Evolutionary conservation across 2,888 invertebrate species (phyloP).

Genomic region (Drosophila lutescens): DNA sequence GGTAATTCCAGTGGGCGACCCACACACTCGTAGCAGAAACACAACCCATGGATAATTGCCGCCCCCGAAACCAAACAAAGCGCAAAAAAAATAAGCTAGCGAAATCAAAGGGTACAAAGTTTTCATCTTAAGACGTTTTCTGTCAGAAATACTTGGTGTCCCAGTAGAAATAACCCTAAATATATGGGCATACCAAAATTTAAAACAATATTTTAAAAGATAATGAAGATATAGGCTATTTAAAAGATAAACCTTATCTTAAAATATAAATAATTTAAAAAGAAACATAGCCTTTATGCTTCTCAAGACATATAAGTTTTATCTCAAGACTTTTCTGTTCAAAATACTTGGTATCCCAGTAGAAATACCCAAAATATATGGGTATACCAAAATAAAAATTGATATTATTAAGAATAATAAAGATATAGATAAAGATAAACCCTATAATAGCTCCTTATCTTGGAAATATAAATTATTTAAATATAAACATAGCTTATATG

Average conservation of each 20-base stretch:
- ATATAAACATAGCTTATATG: neutral
- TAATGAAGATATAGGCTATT: too few relatives aligned
- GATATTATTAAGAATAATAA: neutral
- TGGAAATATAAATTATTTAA: neutral
- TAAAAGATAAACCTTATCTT: neutral
- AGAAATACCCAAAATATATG: too few relatives aligned
- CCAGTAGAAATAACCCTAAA: too few relatives aligned
- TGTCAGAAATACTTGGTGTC: neutral
- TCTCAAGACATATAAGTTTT: too few relatives aligned
- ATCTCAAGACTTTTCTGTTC: too few relatives aligned
- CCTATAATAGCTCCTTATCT: neutral
- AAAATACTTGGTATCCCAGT: too few relatives aligned
- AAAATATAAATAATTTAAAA: neutral
- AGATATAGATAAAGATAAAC: neutral
- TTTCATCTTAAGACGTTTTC: neutral
- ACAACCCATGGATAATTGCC: conserved; percentile 31
- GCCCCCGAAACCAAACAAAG: conserved; percentile 32
- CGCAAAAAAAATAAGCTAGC: conserved; percentile 1
- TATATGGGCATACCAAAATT: neutral
- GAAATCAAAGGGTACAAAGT: neutral
- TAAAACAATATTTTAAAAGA: neutral
- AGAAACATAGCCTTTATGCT: neutral
- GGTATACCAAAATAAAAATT: too few relatives aligned
- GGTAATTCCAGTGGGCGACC: conserved; percentile 38
- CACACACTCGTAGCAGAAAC: conserved; percentile 11